Percentiles rank a stretch among this genome's conserved stretches.
phyloP scores from a whole-genome alignment of 2,888 invertebrate genomes.

The Rambutsinella grinnellia region DNA sequence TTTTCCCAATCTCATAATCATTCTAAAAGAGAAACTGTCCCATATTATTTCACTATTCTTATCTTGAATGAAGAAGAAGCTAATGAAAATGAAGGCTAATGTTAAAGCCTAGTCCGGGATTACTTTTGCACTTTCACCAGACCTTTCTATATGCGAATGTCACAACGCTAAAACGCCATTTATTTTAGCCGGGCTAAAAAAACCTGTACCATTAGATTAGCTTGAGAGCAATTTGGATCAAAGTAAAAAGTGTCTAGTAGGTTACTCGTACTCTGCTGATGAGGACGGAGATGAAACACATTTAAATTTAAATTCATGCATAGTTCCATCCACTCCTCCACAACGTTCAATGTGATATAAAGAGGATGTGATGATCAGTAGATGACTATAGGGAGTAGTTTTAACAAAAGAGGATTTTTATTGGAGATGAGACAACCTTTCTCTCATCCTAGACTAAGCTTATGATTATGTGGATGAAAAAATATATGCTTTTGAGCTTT shows the following conservation, averaged over 20 bases:
- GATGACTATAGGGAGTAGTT: background rate
- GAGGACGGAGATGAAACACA: constrained; percentile 21
- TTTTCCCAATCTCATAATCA: background rate
- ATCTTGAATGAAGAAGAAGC: background rate
- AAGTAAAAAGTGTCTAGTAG: constrained; percentile 12
- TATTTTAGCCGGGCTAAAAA: background rate
- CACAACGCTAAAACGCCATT: background rate
- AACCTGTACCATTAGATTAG: constrained; percentile 16
- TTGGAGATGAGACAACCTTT: background rate
- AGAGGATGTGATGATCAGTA: background rate
- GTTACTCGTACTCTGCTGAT: background rate
- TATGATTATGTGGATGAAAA: constrained; percentile 4
- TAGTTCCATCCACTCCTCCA: too few relatives aligned
- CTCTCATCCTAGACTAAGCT: background rate
- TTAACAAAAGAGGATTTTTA: background rate
- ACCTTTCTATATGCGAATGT: background rate
- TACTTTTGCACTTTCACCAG: background rate
- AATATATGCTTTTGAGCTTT: background rate
- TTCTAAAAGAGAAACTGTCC: background rate
- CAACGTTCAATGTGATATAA: background rate
- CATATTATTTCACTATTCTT: background rate
- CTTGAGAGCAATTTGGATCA: constrained; percentile 28
- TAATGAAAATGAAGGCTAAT: background rate
- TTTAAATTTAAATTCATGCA: constrained; percentile 32
- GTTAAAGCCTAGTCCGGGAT: background rate